Evolutionary conservation across 2,113 vertebrate genomes (phyloP), one percentile per base, ranked within the genome.

Genomic region (Eurystomus gularis): DNA sequence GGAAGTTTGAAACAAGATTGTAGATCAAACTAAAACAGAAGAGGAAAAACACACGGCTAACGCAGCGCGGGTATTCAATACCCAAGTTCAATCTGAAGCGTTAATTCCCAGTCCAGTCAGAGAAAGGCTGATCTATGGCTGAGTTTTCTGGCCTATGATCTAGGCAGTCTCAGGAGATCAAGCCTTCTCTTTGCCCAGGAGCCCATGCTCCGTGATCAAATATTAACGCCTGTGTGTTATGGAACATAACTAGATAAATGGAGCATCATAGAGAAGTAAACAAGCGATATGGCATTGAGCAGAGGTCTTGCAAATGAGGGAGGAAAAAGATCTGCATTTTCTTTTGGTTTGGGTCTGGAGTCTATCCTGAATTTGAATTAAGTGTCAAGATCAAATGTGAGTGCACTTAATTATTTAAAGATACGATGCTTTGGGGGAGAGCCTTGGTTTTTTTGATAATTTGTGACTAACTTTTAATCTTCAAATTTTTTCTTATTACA

Each of bases 321-420:
- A 51, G 37, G 29, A 25, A 69, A 94, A 94, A 88, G n/a, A 86
- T 3, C 42, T 52, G 40, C 12, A 13, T 42, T 86, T 95, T 64
- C 80, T 83, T 86, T 86, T 58, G 18, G 51, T 81, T 88, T 86
- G 81, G 46, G 61, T 84, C 76, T 90, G 49, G 46, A 93, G n/a
- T 64, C 64, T 55, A 62, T 73, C 31, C 42, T 94, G 91, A 88
- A 71, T 95, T 91, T 95, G 86, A 94, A 92, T 95, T 92, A 95
- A 95, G 72, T 42, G 17, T 76, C 86, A 91, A 95, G 95, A 97
- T 97, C 91, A 97, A 96, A 97, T 17, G 0, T 84, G 33, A 89
- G 18, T n/a, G 19, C 48, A 37, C 33, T 95, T 95, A 97, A 97
- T 93, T 95, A 97, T 97, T 96, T 75, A 95, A 92, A 86, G 72